Base-by-base conservation (phyloP, 2,113 vertebrate genomes). In the Pao palembangensis region DNA sequence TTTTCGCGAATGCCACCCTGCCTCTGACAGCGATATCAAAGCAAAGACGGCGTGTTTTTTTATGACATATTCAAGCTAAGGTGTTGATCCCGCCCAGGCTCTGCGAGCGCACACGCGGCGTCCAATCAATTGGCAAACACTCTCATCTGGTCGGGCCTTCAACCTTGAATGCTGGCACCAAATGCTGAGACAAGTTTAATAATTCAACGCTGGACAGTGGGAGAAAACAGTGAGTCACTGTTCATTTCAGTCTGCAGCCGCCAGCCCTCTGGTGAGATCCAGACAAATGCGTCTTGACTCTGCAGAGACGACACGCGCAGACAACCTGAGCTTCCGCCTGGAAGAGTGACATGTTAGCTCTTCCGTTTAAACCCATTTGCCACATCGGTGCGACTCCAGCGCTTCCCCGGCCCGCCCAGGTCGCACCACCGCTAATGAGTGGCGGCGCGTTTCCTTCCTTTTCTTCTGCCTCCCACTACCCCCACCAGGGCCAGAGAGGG, bases 401-500 rank as follows among this genome's bases (percentile, higher is more conserved):
- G 75, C 41, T 66, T 64, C 25, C 17, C 49, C 49, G 55, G 68
- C 73, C 82, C 84, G 82, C 80, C 78, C 81, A 66, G 49, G 74
- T 78, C 79, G 72, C 68, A 83, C 60, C 61, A 38, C 43, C 21
- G 42, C 59, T 80, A 85, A 83, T 79, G 81, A 85, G 83, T 77
- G 79, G 61, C 71, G 69, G 19, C 2, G 4, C 85, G 86, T 89
- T 87, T 85, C 76, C 65, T 66, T 56, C 41, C 76, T 58, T 69
- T 78, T 73, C 58, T 75, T 81, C 28, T 76, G 64, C 76, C 80
- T 85, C 81, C 81, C 71, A 66, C 73, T 85, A 76, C 79, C 84
- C 80, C 58, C 78, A 79, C 75, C 54, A 31, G 71, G 85, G 84
- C 81, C 83, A 83, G 74, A 86, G 77, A 71, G 57, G 60, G 72